phyloP scores from a whole-genome alignment of 1,140 invertebrate genomes.

The Zaprionus nigranus region DNA sequence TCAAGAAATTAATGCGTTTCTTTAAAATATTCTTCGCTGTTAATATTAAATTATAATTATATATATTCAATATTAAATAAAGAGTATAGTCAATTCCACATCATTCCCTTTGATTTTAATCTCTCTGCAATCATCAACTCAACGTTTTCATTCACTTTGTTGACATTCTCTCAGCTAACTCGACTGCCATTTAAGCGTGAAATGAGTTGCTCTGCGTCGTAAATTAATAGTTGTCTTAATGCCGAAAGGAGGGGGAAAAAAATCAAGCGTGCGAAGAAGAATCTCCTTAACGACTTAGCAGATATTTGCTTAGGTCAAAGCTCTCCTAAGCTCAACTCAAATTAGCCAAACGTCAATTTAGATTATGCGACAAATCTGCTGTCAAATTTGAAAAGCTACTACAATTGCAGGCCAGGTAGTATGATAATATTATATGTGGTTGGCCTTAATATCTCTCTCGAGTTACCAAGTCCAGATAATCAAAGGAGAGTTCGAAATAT shows the following conservation, averaged over 20 bases:
- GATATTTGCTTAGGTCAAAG: slow-evolving; percentile 58
- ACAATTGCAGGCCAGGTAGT: background rate
- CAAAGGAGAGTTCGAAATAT: slow-evolving; percentile 36
- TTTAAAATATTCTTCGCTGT: too few relatives aligned
- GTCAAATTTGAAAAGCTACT: too few relatives aligned
- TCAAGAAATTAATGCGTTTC: too few relatives aligned
- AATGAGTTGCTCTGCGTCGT: slow-evolving; percentile 67
- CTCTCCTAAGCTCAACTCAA: slow-evolving; percentile 5
- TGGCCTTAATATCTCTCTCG: background rate
- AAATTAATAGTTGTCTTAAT: slow-evolving; percentile 61
- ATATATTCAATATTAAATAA: background rate
- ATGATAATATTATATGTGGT: background rate
- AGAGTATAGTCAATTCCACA: background rate
- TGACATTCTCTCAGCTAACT: slow-evolving; percentile 42
- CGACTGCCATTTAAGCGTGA: slow-evolving; percentile 67
- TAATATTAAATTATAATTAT: too few relatives aligned
- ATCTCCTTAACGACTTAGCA: slow-evolving; percentile 26
- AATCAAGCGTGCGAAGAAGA: slow-evolving; percentile 19
- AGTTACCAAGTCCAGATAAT: background rate
- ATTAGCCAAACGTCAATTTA: slow-evolving; percentile 24
- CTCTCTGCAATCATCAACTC: slow-evolving; percentile 4
- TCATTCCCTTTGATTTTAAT: background rate
- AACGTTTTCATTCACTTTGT: slow-evolving; percentile 38
- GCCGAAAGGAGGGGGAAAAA: slow-evolving; percentile 13
- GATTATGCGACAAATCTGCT: background rate